Percentiles rank a stretch among this genome's conserved stretches.
Conservation (phyloP, 2,888 invertebrate genomes). For the Rhogogaster chlorosoma region DNA sequence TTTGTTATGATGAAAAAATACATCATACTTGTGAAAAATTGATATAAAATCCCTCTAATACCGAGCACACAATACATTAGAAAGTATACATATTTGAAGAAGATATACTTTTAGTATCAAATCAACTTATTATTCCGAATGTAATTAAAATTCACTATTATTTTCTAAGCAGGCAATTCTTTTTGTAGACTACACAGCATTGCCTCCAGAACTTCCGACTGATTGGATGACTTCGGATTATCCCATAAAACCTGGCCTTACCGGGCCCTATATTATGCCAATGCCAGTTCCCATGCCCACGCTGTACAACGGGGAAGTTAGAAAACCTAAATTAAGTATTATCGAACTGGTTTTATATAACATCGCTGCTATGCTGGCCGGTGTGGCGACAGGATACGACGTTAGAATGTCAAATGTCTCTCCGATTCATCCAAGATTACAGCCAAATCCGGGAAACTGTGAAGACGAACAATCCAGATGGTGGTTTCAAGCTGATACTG, state of each 20-base stretch:
- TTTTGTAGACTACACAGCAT: conserved; percentile 74
- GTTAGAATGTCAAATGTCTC: conserved; percentile 93
- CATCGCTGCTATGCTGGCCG: conserved; percentile 94
- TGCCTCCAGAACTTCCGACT: conserved; percentile 68
- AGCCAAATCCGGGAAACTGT: conserved; percentile 78
- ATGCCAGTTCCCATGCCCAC: conserved; percentile 89
- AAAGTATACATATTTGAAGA: background rate
- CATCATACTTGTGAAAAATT: background rate
- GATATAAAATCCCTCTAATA: background rate
- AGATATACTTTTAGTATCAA: background rate
- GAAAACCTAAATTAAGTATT: conserved; percentile 85
- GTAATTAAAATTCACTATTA: conserved; percentile 44
- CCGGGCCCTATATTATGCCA: conserved; percentile 75
- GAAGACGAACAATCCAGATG: conserved; percentile 72
- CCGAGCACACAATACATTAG: conserved; percentile 4
- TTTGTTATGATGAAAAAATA: background rate
- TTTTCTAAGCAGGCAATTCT: conserved; percentile 35
- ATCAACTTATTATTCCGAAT: conserved; percentile 47
- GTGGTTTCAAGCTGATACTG: conserved; percentile 70
- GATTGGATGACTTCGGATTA: conserved; percentile 72
- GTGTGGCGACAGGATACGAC: conserved; percentile 95
- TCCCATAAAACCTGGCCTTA: conserved; percentile 71
- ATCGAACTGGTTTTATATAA: conserved; percentile 92
- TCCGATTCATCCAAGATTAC: conserved; percentile 89
- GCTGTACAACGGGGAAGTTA: conserved; percentile 88